Base-by-base conservation (phyloP, 2,113 vertebrate species). In the Panurus biarmicus region DNA sequence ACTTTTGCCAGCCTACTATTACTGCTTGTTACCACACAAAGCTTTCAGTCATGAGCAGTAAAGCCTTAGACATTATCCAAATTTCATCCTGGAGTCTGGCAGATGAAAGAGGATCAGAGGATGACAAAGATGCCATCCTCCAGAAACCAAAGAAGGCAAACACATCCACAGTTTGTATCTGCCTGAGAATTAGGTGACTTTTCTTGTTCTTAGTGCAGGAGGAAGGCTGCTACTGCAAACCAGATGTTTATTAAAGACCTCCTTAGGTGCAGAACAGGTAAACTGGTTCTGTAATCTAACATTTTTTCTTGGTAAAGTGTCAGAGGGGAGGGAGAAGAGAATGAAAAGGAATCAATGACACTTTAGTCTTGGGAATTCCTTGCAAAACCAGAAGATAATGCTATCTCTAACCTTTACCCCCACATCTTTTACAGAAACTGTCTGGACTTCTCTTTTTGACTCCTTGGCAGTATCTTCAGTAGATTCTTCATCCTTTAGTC, bases 401-500 rank as follows among this genome's bases (percentile, higher is more conserved):
- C 20, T 72, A 54, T 92, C 36, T 89, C 97, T 97, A 96, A 99
- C 99, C 98, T 99, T 99, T 67, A 99, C 97, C 54, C 98, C 98
- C 35, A 98, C 97, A 90, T 99, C 98, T 96, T 98, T 99, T 85
- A 99, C 98, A 51, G 98, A 97, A 66, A 98, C 96, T 77, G 98
- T 96, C 95, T 98, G 98, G 83, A 97, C 97, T 96, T 99, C 99
- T 24, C 77, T 78, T 94, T 98, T 99, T 81, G 97, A 54, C 26
- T 98, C 99, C 96, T 96, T 98, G 35, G 97, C 96, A 18, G 93
- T 93, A 92, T 98, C 98, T 31, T 99, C 99, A 33, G 95, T 88
- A 3, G 98, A 98, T 87, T 99, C 99, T 84, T 99, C 99, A 96
- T 99, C 99, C 97, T 98, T 99, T 65, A 99, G 98, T 92, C 99